phyloP scores from a whole-genome alignment of 2,797 vertebrate genomes.

The Poecilia velifera region DNA sequence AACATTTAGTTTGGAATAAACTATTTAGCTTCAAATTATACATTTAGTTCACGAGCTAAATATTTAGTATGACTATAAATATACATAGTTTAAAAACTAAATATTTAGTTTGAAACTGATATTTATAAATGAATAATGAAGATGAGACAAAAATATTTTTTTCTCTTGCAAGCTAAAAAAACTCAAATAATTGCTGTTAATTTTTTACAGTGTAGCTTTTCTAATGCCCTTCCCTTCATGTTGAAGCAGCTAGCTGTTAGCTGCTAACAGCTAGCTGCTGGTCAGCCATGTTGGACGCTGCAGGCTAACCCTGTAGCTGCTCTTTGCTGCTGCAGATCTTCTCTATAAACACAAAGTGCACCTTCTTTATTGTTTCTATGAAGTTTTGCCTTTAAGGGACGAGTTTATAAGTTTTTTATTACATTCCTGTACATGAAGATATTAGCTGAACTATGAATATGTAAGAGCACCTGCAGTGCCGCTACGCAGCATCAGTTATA shows the following conservation, averaged over 20 bases:
- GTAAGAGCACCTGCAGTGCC: constrained; percentile 64
- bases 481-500: constrained; percentile 65
- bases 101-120: not conserved
- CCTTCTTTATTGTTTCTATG: constrained; percentile 65
- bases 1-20: too few species aligned
- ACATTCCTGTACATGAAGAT: constrained; percentile 60
- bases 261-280: not conserved
- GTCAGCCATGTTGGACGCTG: not conserved
- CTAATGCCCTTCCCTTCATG: not conserved
- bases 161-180: too few species aligned
- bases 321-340: constrained; percentile 56
- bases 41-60: too few species aligned
- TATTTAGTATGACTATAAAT: not conserved
- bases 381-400: constrained; percentile 67
- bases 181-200: not conserved
- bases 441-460: constrained; percentile 56
- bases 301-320: constrained; percentile 27
- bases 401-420: constrained; percentile 59
- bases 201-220: not conserved
- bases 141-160: too few species aligned
- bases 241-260: too few species aligned
- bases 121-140: too few species aligned
- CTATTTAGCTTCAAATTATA: too few species aligned
- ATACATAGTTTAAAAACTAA: not conserved
- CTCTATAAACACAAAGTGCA: constrained; percentile 60